phyloP scores from a whole-genome alignment of 2,888 invertebrate species.

The Eueremaeus valkanovi region DNA sequence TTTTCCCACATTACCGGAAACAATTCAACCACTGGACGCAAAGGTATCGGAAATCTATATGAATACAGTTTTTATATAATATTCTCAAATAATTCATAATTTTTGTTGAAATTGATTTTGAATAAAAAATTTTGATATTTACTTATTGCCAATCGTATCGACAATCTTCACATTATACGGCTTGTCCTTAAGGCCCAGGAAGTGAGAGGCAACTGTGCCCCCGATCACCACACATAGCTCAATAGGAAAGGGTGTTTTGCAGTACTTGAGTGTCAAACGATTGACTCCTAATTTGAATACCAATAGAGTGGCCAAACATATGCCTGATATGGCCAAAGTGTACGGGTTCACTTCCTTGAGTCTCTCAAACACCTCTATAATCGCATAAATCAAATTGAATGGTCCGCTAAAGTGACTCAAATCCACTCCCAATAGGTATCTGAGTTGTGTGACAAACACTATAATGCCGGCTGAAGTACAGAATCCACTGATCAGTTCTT shows the following conservation, averaged over 20 bases:
- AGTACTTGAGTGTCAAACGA: slow-evolving; percentile 50
- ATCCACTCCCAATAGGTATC: slow-evolving; percentile 33
- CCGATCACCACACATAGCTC: slow-evolving; percentile 44
- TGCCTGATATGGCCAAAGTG: slow-evolving; percentile 65
- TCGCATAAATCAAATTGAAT: slow-evolving; percentile 55
- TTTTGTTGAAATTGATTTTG: too few species aligned
- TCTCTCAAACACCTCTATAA: slow-evolving; percentile 60
- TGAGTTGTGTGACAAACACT: slow-evolving; percentile 40
- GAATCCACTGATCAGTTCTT: slow-evolving; percentile 48
- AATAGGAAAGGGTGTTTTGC: slow-evolving; percentile 33
- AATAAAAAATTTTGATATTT: too few species aligned
- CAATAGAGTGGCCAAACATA: slow-evolving; percentile 64
- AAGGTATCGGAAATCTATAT: too few species aligned
- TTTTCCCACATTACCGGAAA: too few species aligned
- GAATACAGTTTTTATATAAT: too few species aligned
- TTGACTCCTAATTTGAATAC: slow-evolving; percentile 54
- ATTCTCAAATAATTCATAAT: too few species aligned
- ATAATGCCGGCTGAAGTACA: slow-evolving; percentile 39
- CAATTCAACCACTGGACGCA: too few species aligned
- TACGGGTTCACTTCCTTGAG: slow-evolving; percentile 62
- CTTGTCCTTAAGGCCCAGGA: slow-evolving; percentile 46
- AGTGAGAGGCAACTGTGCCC: slow-evolving; percentile 48
- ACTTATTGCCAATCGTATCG: slow-evolving; percentile 47
- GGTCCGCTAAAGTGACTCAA: slow-evolving; percentile 25
- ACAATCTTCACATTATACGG: slow-evolving; percentile 45